Conservation (phyloP, 2,888 invertebrate species). For the Nymphalis c-album region DNA sequence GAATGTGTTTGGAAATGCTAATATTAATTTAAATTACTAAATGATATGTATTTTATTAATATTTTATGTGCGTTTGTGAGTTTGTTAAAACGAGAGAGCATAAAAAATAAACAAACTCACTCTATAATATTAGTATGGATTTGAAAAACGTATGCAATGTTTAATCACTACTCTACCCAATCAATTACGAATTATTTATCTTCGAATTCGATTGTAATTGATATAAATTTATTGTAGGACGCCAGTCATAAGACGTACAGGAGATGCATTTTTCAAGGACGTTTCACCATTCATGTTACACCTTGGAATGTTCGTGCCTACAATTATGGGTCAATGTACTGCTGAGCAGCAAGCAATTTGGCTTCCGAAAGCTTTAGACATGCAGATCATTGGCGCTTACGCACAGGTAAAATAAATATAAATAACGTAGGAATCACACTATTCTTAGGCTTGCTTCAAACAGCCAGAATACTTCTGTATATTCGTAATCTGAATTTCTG, state of each 20-base stretch:
- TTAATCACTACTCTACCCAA: too few relatives aligned
- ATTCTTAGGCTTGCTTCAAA: neutral
- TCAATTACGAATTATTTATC: neutral
- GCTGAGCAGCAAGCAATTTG: conserved; percentile 92
- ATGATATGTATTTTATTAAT: too few relatives aligned
- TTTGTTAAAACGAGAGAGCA: too few relatives aligned
- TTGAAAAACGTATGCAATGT: too few relatives aligned
- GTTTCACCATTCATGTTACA: conserved; percentile 88
- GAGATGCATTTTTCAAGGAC: conserved; percentile 84
- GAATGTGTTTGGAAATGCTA: too few relatives aligned
- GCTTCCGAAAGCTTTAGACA: conserved; percentile 87
- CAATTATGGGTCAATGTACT: conserved; percentile 92
- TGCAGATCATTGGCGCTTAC: conserved; percentile 93
- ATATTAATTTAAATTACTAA: too few relatives aligned
- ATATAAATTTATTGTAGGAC: conserved; percentile 30
- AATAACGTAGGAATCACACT: neutral
- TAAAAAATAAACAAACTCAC: too few relatives aligned
- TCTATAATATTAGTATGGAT: too few relatives aligned
- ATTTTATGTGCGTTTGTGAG: too few relatives aligned
- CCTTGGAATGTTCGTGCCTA: conserved; percentile 94
- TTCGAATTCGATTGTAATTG: neutral
- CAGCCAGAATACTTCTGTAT: too few relatives aligned
- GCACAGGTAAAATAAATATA: conserved; percentile 84
- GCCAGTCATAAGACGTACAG: conserved; percentile 53
- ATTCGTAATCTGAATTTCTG: too few relatives aligned